phyloP scores from a whole-genome alignment of 2,888 invertebrate species.

The Alcis repandata region DNA sequence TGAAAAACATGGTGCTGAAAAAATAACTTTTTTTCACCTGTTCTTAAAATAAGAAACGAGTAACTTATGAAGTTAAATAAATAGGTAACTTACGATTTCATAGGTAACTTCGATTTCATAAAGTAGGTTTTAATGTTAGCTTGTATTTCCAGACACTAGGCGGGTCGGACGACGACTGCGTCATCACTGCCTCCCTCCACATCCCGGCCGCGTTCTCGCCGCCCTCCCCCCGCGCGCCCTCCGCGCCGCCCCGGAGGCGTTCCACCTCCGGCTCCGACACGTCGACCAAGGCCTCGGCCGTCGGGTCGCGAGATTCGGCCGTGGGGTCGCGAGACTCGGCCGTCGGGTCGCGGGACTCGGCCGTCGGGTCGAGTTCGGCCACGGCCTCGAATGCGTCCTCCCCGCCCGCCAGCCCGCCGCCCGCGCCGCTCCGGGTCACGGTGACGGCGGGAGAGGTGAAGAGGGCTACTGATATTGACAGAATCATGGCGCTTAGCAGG shows the following conservation, averaged over 20 bases:
- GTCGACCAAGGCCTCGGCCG: constrained; percentile 35
- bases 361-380: constrained; percentile 85
- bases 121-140: too few relatives aligned
- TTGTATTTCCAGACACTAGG: constrained; percentile 80
- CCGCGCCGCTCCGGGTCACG: constrained; percentile 80
- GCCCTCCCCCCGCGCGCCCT: constrained; percentile 64
- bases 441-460: constrained; percentile 87
- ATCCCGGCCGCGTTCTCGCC: constrained; percentile 88
- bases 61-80: too few relatives aligned
- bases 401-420: constrained; percentile 68
- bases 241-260: constrained; percentile 70
- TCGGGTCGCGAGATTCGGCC: constrained; percentile 76
- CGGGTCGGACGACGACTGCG: constrained; percentile 88
- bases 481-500: constrained; percentile 72
- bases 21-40: too few relatives aligned
- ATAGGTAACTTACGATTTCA: too few relatives aligned
- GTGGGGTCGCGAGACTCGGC: constrained; percentile 85
- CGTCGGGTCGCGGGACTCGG: constrained; percentile 89
- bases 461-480: constrained; percentile 75
- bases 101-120: too few relatives aligned
- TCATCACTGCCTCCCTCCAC: constrained; percentile 93
- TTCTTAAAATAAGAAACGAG: too few relatives aligned
- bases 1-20: too few relatives aligned
- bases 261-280: constrained; percentile 75
- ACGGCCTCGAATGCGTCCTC: constrained; percentile 72